These are phyloP conservation scores for human (Homo sapiens) DNA, from an alignment of 2,113 vertebrate species.

Conservation along the genomic window DNA sequence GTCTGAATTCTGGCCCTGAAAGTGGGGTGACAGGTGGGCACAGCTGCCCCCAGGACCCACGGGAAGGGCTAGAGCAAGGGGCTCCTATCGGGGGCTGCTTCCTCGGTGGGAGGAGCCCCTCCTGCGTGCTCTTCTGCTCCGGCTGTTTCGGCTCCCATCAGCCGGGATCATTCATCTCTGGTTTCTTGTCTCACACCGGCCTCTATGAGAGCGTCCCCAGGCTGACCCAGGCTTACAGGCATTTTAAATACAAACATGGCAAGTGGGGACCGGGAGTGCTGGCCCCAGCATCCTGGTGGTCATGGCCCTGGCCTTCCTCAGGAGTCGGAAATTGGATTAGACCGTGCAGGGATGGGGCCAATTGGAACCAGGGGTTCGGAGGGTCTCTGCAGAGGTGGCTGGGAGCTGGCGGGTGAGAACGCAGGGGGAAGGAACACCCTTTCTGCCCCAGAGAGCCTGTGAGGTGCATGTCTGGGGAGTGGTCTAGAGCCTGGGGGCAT, in stretches of 20 bases:
- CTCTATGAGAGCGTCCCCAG: neutral
- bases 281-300: neutral
- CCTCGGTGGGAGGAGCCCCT: neutral
- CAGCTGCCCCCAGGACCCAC: fast-evolving
- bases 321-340: constrained; percentile 63
- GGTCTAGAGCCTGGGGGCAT: neutral
- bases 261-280: neutral
- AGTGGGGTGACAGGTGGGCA: neutral
- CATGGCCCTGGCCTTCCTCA: neutral
- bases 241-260: constrained; percentile 50
- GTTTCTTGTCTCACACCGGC: neutral
- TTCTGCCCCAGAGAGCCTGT: neutral
- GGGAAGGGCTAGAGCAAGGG: fast-evolving
- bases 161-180: neutral
- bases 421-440: fast-evolving
- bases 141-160: neutral
- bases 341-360: constrained; percentile 1
- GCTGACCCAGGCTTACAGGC: constrained; percentile 38
- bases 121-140: constrained; percentile 34
- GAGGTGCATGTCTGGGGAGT: fast-evolving
- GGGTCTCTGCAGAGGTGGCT: neutral
- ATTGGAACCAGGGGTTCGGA: constrained; percentile 58
- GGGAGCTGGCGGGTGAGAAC: neutral
- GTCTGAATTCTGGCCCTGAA: neutral
- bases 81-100: fast-evolving